Base-by-base conservation (phyloP, 2,113 vertebrate species). In the Engraulis encrasicolus region DNA sequence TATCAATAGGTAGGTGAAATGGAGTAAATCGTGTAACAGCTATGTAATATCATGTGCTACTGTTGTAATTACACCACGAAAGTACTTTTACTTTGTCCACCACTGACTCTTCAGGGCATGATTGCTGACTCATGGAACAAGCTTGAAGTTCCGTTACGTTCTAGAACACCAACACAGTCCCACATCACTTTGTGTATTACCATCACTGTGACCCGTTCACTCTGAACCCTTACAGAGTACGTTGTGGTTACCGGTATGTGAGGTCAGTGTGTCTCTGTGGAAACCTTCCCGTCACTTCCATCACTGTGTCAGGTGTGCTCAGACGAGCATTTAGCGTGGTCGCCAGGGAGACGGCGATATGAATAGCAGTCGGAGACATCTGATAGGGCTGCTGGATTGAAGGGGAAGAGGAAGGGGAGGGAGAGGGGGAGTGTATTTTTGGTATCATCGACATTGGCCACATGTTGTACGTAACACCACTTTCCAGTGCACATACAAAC, bases 351-450 rank as follows among this genome's bases (percentile, higher is more conserved):
- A 93, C 85, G 1, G 79, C 79, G 92, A 93, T 95, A 95, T 94
- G 92, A 95, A 95, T 95, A 95, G 92, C 93, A 85, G 78, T 81
- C 50, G 54, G 40, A 88, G 93, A 95, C 89, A 95, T 90, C 81
- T 17, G 93, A 95, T 94, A 90, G 85, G 84, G 88, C 86, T 84
- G 83, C 78, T 81, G 89, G 87, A 87, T 66, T 71, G 37, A 38
- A 58, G 49, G 52, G 40, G 15, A 58, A 61, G 6, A 14, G 20
- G 20, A 83, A 6, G 78, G 84, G 83, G 45, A 37, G 77, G 9
- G 82, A 89, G 83, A 38, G 37, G 66, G 11, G 81, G 89, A 87
- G 82, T 84, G 89, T 90, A 91, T 92, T 93, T 94, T 91, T 90
- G 91, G 89, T 90, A 90, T 89, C 89, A 79, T 48, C 34, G 37